These are phyloP conservation scores for Scaptomyza montana DNA, from an alignment of 1,140 invertebrate genomes.

Conservation along the genomic window DNA sequence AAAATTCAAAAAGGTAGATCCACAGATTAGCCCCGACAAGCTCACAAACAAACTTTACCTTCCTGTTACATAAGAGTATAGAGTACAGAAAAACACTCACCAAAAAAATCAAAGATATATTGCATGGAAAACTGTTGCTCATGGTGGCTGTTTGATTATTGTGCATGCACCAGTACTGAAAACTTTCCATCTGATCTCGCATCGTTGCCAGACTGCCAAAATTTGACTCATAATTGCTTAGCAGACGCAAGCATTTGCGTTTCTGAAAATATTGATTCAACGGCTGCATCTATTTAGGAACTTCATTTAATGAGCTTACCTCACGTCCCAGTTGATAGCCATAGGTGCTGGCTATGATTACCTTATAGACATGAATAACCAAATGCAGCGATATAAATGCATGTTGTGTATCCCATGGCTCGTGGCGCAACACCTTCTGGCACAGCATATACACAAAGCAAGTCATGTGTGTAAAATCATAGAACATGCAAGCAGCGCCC, in stretches of 20 bases:
- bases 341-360: constrained; percentile 58
- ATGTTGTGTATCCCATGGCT: constrained; percentile 51
- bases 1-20: no score
- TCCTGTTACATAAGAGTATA: no score
- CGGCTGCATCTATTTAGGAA: no score
- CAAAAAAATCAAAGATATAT: constrained; percentile 57
- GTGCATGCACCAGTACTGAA: constrained; percentile 74
- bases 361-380: constrained; percentile 61
- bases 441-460: constrained; percentile 67
- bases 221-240: constrained; percentile 41
- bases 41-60: no score
- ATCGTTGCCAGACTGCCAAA: constrained; percentile 20
- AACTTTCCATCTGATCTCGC: constrained; percentile 28
- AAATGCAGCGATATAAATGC: constrained; percentile 58
- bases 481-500: constrained; percentile 59
- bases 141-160: constrained; percentile 51
- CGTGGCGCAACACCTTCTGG: constrained; percentile 56
- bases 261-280: constrained; percentile 35
- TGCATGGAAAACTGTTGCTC: constrained; percentile 43
- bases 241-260: constrained; percentile 52
- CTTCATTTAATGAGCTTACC: constrained; percentile 28
- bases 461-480: constrained; percentile 74
- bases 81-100: constrained; percentile 22
- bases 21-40: no score
- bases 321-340: constrained; percentile 62